Evolutionary conservation across 2,113 vertebrate species (phyloP), one percentile per base, ranked within the genome.

Genomic region (Saguinus midas): DNA sequence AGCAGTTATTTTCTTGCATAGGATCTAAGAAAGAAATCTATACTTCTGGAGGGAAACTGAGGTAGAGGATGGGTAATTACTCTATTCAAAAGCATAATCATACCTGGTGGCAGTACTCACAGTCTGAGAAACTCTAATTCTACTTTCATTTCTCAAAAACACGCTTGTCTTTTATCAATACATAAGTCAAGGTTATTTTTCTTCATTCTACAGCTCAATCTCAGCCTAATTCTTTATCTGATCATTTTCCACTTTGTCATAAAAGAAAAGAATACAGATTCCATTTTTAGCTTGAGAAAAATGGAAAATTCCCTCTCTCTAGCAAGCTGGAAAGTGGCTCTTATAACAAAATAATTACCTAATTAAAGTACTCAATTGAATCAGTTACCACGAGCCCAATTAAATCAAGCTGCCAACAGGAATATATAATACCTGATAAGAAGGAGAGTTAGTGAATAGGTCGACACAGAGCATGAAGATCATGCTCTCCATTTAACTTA

Each of bases 261-360:
- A 87, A 96, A 97, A 96, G 43, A 95, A 97, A 95, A 97, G 72
- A 97, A 91, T 58, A 29, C 66, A 94, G 73, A 21, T 91, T 95
- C 64, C 68, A 93, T 96, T 96, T 97, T 96, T 76, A 97, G 92
- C 80, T 96, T 96, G 55, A 97, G 94, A 94, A 97, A 97, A 97
- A 89, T 81, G 91, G 57, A 92, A 96, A 93, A 86, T 40, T 95
- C 66, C 55, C 79, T 89, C 78, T 97, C 79, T 93, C 89, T 94
- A 25, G 40, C 61, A 96, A 43, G 45, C 55, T 96, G 43, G 90
- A 97, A 91, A 97, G 86, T 45, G 79, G 70, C 89, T 96, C 95
- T 94, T 97, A 92, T 96, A 97, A 97, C 92, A 97, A 98, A 98
- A 98, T 98, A 97, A 98, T 98, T 97, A 92, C 97, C 96, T 97